A percentile compares a stretch with the other conserved stretches of the same genome.
Conservation (phyloP, 1,140 invertebrate genomes). For the Kradibia gibbosae region DNA sequence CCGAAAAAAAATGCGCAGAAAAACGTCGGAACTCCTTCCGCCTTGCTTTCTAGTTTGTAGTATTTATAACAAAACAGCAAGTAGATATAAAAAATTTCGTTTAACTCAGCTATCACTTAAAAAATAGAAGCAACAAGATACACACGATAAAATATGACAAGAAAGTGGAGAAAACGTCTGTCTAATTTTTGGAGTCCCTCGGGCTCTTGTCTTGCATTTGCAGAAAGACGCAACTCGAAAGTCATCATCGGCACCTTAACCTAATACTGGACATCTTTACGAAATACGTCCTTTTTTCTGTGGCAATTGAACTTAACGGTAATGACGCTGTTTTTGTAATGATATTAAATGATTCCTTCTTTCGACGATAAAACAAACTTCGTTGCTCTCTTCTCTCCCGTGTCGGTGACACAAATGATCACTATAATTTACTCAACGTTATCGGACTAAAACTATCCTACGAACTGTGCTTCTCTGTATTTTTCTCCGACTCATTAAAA, state of each 20-base stretch:
- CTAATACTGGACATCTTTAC: not conserved
- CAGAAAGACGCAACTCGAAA: conserved; percentile 17
- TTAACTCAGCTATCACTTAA: not conserved
- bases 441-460: conserved; percentile 1
- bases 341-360: not conserved
- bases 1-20: not conserved
- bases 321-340: conserved; percentile 6
- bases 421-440: too few relatives aligned
- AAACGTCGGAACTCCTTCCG: too few relatives aligned
- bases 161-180: conserved; percentile 40
- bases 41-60: not conserved
- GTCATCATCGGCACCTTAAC: not conserved
- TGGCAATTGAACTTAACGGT: not conserved
- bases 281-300: not conserved
- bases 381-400: too few relatives aligned
- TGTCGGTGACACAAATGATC: too few relatives aligned
- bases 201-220: not conserved
- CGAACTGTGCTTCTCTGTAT: not conserved
- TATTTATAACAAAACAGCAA: not conserved
- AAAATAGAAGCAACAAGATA: conserved; percentile 36
- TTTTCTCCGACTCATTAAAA: not conserved
- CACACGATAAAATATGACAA: not conserved
- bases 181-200: not conserved
- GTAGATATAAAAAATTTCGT: conserved; percentile 35
- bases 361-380: not conserved